These are phyloP conservation scores for Forficula auricularia DNA, from an alignment of 1,140 invertebrate genomes.

Conservation along the genomic window DNA sequence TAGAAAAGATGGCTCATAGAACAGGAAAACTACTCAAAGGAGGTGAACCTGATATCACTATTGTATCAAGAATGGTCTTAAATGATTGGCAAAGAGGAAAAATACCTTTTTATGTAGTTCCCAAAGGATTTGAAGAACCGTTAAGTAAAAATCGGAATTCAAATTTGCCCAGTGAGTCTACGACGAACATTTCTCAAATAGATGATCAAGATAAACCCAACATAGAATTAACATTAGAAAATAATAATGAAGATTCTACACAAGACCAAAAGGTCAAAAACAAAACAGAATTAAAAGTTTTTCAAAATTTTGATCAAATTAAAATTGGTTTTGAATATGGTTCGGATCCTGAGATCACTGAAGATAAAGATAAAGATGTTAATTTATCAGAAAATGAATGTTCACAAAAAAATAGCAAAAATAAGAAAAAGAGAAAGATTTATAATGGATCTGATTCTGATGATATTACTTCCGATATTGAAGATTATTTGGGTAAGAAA, in stretches of 20 bases:
- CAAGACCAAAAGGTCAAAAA: constrained; percentile 9
- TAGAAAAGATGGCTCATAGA: constrained; percentile 74
- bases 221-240: constrained; percentile 8
- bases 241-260: constrained; percentile 10
- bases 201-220: constrained; percentile 15
- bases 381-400: not conserved
- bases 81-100: constrained; percentile 99
- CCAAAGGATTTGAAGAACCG: constrained; percentile 54
- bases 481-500: not conserved
- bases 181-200: constrained; percentile 11
- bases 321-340: constrained; percentile 51
- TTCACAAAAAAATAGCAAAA: not conserved
- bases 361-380: constrained; percentile 19
- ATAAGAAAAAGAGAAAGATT: not conserved
- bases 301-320: constrained; percentile 69
- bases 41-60: constrained; percentile 81
- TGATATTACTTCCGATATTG: not conserved
- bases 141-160: constrained; percentile 21
- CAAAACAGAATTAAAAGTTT: constrained; percentile 29
- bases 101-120: constrained; percentile 82
- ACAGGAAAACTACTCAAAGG: constrained; percentile 86
- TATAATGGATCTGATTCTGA: not conserved
- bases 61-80: constrained; percentile 83
- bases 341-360: constrained; percentile 42
- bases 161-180: constrained; percentile 11